Evolutionary conservation across 2,113 vertebrate genomes (phyloP), one percentile per base, ranked within the genome.

Genomic region (Desmodus rotundus): DNA sequence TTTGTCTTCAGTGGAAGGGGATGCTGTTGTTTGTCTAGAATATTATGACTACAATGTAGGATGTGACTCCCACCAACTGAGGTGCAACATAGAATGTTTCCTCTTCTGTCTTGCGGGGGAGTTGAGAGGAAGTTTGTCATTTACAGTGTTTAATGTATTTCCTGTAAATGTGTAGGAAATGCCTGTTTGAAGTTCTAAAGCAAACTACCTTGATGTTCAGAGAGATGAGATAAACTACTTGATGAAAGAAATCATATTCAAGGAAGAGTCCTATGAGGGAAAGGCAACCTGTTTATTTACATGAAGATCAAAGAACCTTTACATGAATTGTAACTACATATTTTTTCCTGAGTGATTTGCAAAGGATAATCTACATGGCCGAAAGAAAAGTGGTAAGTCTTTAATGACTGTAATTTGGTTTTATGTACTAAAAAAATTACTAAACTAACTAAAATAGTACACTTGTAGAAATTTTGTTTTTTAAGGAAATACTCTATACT

Each of bases 221-320:
- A 96, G 96, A 96, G 95, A 98, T 94, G 91, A 85, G 65, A 97
- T 97, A 98, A 98, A 98, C 96, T 97, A 97, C 93, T 96, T 98
- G 98, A 98, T 98, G 98, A 98, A 98, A 98, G 98, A 98, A 98
- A 97, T 96, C 1, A 97, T 97, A 98, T 98, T 98, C 96, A 96
- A 96, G 97, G 97, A 97, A 98, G 77, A 97, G 81, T 94, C 95
- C 91, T 97, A 87, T 83, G 88, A 97, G 96, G 98, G 97, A 98
- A 98, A 98, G 86, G 95, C 84, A 94, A 92, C 81, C 93, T 98
- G 96, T 98, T 98, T 99, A 98, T 98, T 98, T 98, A 98, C 95
- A 94, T 6, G 6, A 97, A 98, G 98, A 98, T 98, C 98, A 98
- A 98, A 98, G 98, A 73, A 95, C 61, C 72, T 91, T 98, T 97